Conservation (phyloP, 1,140 invertebrate species). For the Leptoteleia sp. region DNA sequence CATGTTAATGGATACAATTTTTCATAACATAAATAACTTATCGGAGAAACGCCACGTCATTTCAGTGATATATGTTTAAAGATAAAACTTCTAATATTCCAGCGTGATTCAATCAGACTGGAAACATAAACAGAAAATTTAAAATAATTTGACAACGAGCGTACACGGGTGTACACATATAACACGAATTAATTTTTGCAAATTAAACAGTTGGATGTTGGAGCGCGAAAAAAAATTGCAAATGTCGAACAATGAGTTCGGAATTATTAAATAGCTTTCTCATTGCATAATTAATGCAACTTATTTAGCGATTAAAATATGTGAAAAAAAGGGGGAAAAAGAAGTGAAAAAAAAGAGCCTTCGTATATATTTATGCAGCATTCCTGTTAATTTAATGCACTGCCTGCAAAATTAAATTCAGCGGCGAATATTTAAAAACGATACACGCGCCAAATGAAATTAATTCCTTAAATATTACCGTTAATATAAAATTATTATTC, state of each 20-base stretch:
- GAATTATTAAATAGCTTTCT: constrained; percentile 20
- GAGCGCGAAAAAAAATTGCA: constrained; percentile 2
- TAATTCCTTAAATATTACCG: constrained; percentile 37
- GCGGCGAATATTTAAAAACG: constrained; percentile 41
- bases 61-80: constrained; percentile 24
- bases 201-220: constrained; percentile 16
- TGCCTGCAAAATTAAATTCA: constrained; percentile 33
- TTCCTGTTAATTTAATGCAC: constrained; percentile 40
- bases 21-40: too few relatives aligned
- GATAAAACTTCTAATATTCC: constrained; percentile 44
- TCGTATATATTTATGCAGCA: constrained; percentile 29
- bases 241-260: background rate
- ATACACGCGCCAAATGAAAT: constrained; percentile 11
- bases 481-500: constrained; percentile 43
- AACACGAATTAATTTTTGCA: constrained; percentile 22
- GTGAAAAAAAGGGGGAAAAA: too few relatives aligned
- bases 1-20: too few relatives aligned
- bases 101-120: constrained; percentile 24
- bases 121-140: constrained; percentile 25
- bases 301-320: constrained; percentile 39
- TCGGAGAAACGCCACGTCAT: constrained; percentile 27
- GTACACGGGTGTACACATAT: background rate
- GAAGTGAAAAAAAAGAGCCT: too few relatives aligned
- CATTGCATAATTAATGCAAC: constrained; percentile 42
- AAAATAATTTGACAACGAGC: constrained; percentile 13